These are phyloP conservation scores for roundworm (Caenorhabditis elegans) DNA, from an alignment of 1,140 invertebrate genomes.

Conservation along the genomic window DNA sequence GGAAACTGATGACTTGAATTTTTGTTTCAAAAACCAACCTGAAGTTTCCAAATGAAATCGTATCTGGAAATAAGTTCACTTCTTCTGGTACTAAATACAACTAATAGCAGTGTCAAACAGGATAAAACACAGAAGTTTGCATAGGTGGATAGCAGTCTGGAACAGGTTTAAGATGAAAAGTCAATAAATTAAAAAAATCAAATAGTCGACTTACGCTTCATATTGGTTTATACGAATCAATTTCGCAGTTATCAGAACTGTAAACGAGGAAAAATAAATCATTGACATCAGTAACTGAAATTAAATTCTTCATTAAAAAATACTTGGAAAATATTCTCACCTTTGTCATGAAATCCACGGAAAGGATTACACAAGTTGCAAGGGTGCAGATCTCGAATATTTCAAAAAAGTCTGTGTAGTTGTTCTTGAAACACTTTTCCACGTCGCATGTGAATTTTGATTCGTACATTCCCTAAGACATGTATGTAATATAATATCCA, in stretches of 20 bases:
- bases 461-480: background rate
- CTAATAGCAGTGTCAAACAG: conserved; percentile 37
- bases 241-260: background rate
- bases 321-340: background rate
- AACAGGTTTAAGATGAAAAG: too few relatives aligned
- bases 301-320: too few relatives aligned
- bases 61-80: conserved; percentile 61
- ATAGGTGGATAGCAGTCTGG: background rate
- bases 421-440: background rate
- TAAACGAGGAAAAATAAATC: conserved; percentile 8
- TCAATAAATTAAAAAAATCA: too few relatives aligned
- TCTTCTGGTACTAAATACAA: conserved; percentile 63
- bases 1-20: background rate
- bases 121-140: background rate
- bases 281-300: conserved; percentile 2
- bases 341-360: background rate
- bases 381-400: conserved; percentile 62
- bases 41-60: conserved; percentile 66
- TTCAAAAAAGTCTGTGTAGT: conserved; percentile 3
- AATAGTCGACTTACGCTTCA: background rate
- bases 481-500: background rate
- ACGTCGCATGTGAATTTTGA: background rate
- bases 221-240: background rate
- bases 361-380: conserved; percentile 57
- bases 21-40: too few relatives aligned